Evolutionary conservation across 1,140 invertebrate genomes (phyloP), one percentile per base, ranked within the genome.

Genomic region (Ganaspis sp.): DNA sequence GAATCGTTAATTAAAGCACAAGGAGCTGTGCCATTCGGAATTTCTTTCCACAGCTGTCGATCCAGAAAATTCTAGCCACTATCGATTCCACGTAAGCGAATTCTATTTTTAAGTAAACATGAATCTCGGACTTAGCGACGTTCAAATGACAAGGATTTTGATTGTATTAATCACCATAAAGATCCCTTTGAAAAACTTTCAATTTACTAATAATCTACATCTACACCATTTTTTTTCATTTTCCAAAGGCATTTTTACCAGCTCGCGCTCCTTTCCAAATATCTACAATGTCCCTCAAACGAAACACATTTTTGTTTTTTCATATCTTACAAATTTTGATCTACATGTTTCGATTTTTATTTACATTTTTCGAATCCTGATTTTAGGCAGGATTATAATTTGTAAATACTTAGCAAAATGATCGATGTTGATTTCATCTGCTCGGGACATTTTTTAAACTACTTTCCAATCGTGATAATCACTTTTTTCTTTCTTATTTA

Each of bases 21-120:
- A 94, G 54, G 95, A 95, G 70, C 88, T 96, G 34, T 98, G 96
- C 90, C 94, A 95, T 83, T 96, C 96, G 0, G 94, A 95, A 84
- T 95, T 96, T 4, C 90, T 94, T 58, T 91, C 96, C n/a, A n/a
- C n/a, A n/a, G n/a, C n/a, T n/a, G n/a, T n/a, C 19, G 95, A 96
- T 87, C 97, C 97, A 12, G 96, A 95, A 49, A 96, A 97, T 91
- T 91, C 93, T 97, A 98, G n/a, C n/a, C n/a, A n/a, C 91, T 91
- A 92, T 26, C 92, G 96, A 78, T 98, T 98, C 92, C 95, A 97
- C 93, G 97, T 98, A 92, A 94, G 95, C 94, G 73, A 72, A 53
- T 70, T 15, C n/a, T 26, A 53, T 53, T 9, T 26, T n/a, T 11
- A 58, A 29, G 23, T 58, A 58, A 58, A 64, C 54, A 64, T 64